Evolutionary conservation across 2,888 invertebrate genomes (phyloP).

Genomic region (Cantharis flavilabris): DNA sequence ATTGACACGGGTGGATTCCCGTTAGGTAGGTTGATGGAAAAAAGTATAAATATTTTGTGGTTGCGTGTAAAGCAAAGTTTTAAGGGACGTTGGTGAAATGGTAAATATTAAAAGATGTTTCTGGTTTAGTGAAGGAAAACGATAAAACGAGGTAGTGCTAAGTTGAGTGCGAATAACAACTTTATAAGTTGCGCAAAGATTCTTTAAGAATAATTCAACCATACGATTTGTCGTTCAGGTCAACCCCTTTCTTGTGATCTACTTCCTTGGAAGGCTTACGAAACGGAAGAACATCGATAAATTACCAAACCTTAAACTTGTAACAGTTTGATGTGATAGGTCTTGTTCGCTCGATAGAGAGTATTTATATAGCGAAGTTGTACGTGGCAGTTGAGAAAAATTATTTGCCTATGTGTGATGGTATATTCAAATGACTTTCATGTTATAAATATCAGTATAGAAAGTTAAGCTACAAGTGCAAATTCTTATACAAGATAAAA

Average conservation of each 20-base stretch:
- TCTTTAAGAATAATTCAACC: slow-evolving; percentile 9
- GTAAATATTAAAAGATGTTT: background rate
- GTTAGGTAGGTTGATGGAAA: background rate
- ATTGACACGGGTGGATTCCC: too few relatives aligned
- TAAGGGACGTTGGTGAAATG: background rate
- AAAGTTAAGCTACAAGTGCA: slow-evolving; percentile 22
- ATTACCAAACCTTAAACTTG: slow-evolving; percentile 33
- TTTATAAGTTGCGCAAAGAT: slow-evolving; percentile 22
- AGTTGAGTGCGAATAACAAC: slow-evolving; percentile 30
- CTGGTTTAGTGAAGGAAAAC: background rate
- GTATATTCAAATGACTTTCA: slow-evolving; percentile 26
- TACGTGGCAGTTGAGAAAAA: slow-evolving; percentile 16
- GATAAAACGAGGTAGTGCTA: background rate
- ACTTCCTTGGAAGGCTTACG: slow-evolving; percentile 28
- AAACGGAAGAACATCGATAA: slow-evolving; percentile 34
- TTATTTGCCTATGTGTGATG: slow-evolving; percentile 17
- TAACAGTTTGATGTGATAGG: slow-evolving; percentile 32
- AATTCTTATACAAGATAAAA: slow-evolving; percentile 10
- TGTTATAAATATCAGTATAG: slow-evolving; percentile 24
- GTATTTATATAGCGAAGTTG: slow-evolving; percentile 11
- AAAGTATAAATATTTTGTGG: background rate
- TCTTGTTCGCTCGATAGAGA: slow-evolving; percentile 20
- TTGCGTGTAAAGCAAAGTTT: background rate
- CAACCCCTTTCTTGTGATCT: slow-evolving; percentile 28
- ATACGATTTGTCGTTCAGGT: slow-evolving; percentile 29